phyloP scores from a whole-genome alignment of 2,888 invertebrate genomes.

The Ellobium chinense region DNA sequence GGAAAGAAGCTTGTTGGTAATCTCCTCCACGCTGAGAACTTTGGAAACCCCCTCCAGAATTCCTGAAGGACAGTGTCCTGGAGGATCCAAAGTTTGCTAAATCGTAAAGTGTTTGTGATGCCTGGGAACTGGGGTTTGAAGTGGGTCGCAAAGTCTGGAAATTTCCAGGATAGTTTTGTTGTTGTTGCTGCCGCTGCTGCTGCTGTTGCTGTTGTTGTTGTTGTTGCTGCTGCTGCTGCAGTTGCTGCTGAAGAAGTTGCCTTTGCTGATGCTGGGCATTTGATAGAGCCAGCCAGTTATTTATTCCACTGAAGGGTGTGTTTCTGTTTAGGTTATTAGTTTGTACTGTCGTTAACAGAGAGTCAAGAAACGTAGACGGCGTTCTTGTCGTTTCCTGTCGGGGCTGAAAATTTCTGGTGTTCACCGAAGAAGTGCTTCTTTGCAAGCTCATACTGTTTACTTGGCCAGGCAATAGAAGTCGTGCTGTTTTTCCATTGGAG shows the following conservation, averaged over 20 bases:
- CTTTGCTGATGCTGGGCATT: not conserved
- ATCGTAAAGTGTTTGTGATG: not conserved
- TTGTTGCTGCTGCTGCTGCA: no score
- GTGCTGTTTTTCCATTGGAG: not conserved
- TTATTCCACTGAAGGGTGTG: not conserved
- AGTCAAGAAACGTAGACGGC: not conserved
- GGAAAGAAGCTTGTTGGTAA: not conserved
- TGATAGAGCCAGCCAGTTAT: not conserved
- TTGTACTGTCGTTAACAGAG: not conserved
- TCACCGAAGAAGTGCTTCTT: not conserved
- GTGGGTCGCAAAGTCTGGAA: not conserved
- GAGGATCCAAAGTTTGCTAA: not conserved
- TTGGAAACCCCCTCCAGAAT: not conserved
- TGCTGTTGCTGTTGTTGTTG: no score
- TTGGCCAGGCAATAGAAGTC: not conserved
- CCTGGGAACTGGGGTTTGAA: not conserved
- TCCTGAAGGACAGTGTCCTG: not conserved
- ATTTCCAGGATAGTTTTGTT: not conserved
- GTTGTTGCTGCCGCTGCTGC: no score
- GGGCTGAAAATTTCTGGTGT: no score
- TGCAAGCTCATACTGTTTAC: not conserved
- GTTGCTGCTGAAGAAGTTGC: no score
- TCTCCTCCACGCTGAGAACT: not conserved
- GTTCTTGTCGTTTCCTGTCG: constrained; percentile 4
- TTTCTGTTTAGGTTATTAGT: not conserved